Evolutionary conservation across 2,797 vertebrate genomes (phyloP), one percentile per base, ranked within the genome.

Genomic region (Alectoris magna): DNA sequence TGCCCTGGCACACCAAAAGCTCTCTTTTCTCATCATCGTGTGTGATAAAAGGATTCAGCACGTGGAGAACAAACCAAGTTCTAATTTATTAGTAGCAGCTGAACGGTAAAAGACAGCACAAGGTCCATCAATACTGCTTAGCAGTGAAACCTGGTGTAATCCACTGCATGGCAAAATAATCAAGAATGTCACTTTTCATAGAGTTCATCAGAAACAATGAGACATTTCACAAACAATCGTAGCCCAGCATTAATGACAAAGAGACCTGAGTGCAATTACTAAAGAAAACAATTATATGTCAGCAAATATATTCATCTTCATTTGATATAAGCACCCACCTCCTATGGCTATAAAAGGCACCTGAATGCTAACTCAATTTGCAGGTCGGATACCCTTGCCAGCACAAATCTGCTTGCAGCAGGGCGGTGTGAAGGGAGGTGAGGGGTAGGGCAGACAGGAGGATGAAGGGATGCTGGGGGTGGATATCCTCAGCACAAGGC

Each of bases 281-380:
- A 69, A 93, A 85, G 86, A 96, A 95, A 96, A 95, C 95, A 96
- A 94, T 94, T 84, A 82, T 74, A 60, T 84, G 91, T 87, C 94
- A 96, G 93, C 85, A 88, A 94, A 92, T 90, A 86, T 75, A 87
- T 84, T 94, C 90, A 84, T 94, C 91, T 94, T 84, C 68, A 68
- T 94, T 94, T 80, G 86, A 71, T 88, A 82, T 88, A 88, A 88
- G 41, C 56, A 74, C 62, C 46, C 81, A 85, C 84, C 78, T 95
- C 84, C 74, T 53, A 8, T 3, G 41, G 68, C 48, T 82, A 19
- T 82, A 62, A 62, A 90, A 93, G 53, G 79, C 27, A 55, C 31
- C 49, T 60, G 74, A 34, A 59, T 59, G 60, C 44, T 79, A 84
- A 79, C 88, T 94, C 36, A 21, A 10, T 84, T 84, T 87, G 79